These are phyloP conservation scores for Plecotus auritus DNA, from an alignment of 2,113 vertebrate species.

Conservation along the genomic window DNA sequence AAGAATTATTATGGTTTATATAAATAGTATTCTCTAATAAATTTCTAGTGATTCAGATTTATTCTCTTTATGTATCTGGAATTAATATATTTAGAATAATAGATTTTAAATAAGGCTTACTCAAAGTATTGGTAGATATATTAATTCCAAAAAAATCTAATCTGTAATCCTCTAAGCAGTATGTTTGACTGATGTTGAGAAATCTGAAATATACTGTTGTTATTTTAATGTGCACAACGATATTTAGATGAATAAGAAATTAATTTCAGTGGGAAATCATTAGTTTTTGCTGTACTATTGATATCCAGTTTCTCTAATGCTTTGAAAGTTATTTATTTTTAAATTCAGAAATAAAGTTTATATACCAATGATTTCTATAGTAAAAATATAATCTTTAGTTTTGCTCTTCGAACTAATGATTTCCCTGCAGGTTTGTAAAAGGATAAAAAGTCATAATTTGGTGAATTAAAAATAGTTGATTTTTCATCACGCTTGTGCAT, in stretches of 20 bases:
- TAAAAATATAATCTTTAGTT: background rate
- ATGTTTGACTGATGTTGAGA: slow-evolving; percentile 36
- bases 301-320: slow-evolving; percentile 38
- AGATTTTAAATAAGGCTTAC: slow-evolving; percentile 26
- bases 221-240: slow-evolving; percentile 4
- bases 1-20: background rate
- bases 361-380: background rate
- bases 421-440: background rate
- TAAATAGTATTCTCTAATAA: slow-evolving; percentile 10
- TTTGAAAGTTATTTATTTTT: slow-evolving; percentile 38
- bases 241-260: slow-evolving; percentile 40
- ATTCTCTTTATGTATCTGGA: background rate
- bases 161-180: background rate
- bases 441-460: slow-evolving; percentile 7
- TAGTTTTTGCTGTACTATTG: slow-evolving; percentile 29
- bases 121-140: slow-evolving; percentile 17
- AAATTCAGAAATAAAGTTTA: slow-evolving; percentile 37
- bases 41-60: background rate
- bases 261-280: slow-evolving; percentile 37
- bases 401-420: background rate
- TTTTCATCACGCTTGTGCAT: background rate
- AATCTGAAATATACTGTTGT: slow-evolving; percentile 2
- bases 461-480: background rate
- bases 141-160: background rate
- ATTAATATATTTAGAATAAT: slow-evolving; percentile 17